A percentile compares a stretch with the other conserved stretches of the same genome.
phyloP scores from a whole-genome alignment of 2,888 invertebrate species.

The Digitonthophagus gazella region DNA sequence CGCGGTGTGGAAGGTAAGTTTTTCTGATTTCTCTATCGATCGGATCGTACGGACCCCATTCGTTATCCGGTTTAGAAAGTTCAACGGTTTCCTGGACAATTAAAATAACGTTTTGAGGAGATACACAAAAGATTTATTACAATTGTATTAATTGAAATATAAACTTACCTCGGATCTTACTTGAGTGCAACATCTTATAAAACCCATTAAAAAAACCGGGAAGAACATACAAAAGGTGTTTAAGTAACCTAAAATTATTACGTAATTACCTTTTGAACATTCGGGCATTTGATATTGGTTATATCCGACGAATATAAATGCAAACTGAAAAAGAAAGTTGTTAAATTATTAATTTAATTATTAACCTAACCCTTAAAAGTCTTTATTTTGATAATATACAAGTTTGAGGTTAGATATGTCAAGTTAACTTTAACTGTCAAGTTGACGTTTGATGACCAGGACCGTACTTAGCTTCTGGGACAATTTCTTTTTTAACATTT shows the following conservation, averaged over 20 bases:
- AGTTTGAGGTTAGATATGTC: no score
- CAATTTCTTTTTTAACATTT: no score
- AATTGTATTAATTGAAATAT: no score
- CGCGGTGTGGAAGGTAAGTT: slow-evolving; percentile 1
- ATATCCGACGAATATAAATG: slow-evolving; percentile 19
- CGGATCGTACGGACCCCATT: slow-evolving; percentile 4
- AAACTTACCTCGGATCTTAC: slow-evolving; percentile 25
- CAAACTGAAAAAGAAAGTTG: slow-evolving; percentile 28
- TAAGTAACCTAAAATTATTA: slow-evolving; percentile 11
- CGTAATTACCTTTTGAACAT: not conserved
- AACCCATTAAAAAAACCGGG: slow-evolving; percentile 24
- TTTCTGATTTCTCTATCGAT: not conserved
- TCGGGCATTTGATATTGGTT: not conserved
- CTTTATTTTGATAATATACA: no score
- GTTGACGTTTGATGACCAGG: no score
- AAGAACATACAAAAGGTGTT: slow-evolving; percentile 16
- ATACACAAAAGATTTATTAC: no score
- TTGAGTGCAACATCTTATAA: slow-evolving; percentile 24
- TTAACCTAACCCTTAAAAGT: no score
- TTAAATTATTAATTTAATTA: no score
- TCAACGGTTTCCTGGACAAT: not conserved
- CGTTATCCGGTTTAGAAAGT: not conserved
- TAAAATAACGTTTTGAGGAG: no score
- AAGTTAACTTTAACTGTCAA: no score
- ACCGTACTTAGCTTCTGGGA: no score